Percentiles rank a stretch among this genome's conserved stretches.
Conservation (phyloP, 2,113 vertebrate genomes). For the Garra rufa region DNA sequence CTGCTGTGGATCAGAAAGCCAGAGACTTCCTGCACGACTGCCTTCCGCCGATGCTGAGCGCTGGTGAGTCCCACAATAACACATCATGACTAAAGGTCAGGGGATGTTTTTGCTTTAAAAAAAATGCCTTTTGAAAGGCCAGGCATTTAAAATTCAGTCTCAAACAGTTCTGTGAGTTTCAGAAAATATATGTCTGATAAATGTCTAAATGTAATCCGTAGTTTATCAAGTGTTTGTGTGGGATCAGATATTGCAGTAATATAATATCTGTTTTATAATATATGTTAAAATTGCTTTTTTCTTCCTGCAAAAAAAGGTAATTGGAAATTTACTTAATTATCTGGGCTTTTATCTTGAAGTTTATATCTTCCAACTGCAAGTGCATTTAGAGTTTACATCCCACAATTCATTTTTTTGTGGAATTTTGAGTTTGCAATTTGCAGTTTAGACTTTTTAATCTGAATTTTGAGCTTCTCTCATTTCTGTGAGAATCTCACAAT, state of each 20-base stretch:
- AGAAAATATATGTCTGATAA: background rate
- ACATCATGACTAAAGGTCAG: background rate
- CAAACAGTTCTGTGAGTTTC: background rate
- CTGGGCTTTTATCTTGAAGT: background rate
- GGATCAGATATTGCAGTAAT: background rate
- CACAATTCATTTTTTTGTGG: too few relatives aligned
- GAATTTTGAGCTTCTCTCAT: too few relatives aligned
- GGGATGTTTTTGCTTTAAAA: background rate
- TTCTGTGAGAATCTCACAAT: background rate
- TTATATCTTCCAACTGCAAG: too few relatives aligned
- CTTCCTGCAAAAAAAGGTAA: background rate
- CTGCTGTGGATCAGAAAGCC: slow-evolving; percentile 93
- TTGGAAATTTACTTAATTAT: background rate
- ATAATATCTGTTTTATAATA: background rate
- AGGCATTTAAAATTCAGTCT: background rate
- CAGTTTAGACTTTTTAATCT: too few relatives aligned
- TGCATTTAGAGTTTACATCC: too few relatives aligned
- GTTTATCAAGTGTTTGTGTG: background rate
- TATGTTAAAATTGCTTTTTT: background rate
- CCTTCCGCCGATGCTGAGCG: slow-evolving; percentile 85
- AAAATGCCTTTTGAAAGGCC: background rate
- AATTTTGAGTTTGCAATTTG: too few relatives aligned
- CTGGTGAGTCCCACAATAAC: slow-evolving; percentile 63
- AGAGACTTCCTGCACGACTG: slow-evolving; percentile 91
- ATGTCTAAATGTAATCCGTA: background rate